phyloP scores from a whole-genome alignment of 2,888 invertebrate genomes.

The Scaptomyza tumidula region DNA sequence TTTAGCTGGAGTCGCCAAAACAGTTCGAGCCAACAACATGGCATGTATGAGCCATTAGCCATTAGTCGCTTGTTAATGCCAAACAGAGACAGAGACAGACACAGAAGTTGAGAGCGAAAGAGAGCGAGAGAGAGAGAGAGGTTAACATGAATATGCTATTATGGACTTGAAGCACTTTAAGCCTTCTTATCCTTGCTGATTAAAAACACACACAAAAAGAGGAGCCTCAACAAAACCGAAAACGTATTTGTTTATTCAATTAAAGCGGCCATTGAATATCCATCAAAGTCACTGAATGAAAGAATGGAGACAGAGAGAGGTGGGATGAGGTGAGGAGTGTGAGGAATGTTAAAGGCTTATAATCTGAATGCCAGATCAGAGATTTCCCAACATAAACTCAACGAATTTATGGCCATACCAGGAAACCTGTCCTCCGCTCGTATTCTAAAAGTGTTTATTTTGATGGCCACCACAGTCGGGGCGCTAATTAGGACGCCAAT shows the following conservation, averaged over 20 bases:
- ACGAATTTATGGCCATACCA: slow-evolving; percentile 62
- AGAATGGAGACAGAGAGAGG: neutral
- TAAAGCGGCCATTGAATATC: slow-evolving; percentile 50
- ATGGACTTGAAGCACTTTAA: slow-evolving; percentile 52
- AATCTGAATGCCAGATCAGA: slow-evolving; percentile 47
- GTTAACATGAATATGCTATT: slow-evolving; percentile 79
- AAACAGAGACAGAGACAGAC: slow-evolving; percentile 13
- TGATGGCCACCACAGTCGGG: slow-evolving; percentile 73
- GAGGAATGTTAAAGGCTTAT: slow-evolving; percentile 14
- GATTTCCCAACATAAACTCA: slow-evolving; percentile 73
- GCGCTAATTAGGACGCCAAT: slow-evolving; percentile 71
- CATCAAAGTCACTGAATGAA: slow-evolving; percentile 37
- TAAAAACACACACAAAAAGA: slow-evolving; percentile 22
- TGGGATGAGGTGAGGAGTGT: neutral
- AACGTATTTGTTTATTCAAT: slow-evolving; percentile 63
- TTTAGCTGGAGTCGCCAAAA: slow-evolving; percentile 13
- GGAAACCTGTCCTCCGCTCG: slow-evolving; percentile 69
- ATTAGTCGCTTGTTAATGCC: slow-evolving; percentile 72
- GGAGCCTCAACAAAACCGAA: neutral
- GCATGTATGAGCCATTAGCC: slow-evolving; percentile 74
- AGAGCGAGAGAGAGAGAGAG: slow-evolving; percentile 33
- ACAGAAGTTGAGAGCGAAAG: slow-evolving; percentile 10
- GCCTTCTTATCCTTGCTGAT: slow-evolving; percentile 53
- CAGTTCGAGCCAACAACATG: slow-evolving; percentile 43
- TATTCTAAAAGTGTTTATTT: slow-evolving; percentile 81